These are phyloP conservation scores for Scalopus aquaticus DNA, from an alignment of 2,113 vertebrate species.

Conservation along the genomic window DNA sequence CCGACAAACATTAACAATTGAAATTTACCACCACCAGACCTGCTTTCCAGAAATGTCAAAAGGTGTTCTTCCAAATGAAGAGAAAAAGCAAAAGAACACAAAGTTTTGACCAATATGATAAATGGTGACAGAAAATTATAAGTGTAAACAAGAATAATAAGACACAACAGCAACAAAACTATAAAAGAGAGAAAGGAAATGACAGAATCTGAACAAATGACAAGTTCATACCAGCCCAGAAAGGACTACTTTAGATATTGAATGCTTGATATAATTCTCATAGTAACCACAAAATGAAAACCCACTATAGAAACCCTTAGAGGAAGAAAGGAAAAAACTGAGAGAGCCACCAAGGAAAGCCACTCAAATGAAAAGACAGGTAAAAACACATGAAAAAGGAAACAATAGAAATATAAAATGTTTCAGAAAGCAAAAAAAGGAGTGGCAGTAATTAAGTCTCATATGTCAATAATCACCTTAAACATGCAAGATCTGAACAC, in stretches of 20 bases:
- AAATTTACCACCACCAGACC: no score
- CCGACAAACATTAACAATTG: no score
- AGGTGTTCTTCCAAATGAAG: no score
- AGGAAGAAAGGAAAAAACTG: not conserved
- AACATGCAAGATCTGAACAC: not conserved
- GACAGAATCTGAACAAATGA: not conserved
- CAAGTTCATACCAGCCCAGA: not conserved
- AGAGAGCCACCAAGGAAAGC: not conserved
- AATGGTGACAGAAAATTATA: no score
- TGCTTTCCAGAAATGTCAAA: no score
- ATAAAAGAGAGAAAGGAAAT: no score
- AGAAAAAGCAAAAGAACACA: no score
- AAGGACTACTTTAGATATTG: not conserved
- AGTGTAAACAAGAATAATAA: no score
- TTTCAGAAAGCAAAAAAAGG: not conserved
- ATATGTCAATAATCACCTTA: not conserved
- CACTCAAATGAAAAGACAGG: not conserved
- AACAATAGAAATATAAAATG: not conserved
- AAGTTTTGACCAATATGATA: no score
- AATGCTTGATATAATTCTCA: not conserved
- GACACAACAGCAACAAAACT: no score
- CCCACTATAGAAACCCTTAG: not conserved
- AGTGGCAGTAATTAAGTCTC: not conserved
- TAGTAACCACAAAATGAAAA: not conserved
- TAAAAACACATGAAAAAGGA: not conserved